These are phyloP conservation scores for Tridacna crocea DNA, from an alignment of 2,888 invertebrate genomes.

Conservation along the genomic window DNA sequence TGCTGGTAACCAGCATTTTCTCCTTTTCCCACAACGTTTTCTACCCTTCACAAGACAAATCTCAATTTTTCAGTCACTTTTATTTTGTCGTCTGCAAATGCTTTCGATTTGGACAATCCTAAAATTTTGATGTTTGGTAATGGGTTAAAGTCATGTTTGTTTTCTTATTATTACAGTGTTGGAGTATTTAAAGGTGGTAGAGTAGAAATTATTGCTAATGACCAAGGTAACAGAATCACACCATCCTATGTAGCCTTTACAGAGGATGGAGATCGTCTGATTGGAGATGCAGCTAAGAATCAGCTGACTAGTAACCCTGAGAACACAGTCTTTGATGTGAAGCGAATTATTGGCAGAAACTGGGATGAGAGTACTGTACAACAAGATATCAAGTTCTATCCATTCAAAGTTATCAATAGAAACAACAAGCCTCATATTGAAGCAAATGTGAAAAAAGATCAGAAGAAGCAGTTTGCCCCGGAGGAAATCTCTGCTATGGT, in stretches of 20 bases:
- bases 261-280: conserved; percentile 96
- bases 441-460: conserved; percentile 82
- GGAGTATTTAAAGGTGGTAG: conserved; percentile 94
- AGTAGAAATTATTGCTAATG: conserved; percentile 99
- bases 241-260: conserved; percentile 99
- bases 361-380: conserved; percentile 97
- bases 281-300: conserved; percentile 99
- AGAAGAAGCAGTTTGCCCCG: conserved; percentile 93
- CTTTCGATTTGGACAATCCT: too few relatives aligned
- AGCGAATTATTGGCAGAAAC: conserved; percentile 98
- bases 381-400: conserved; percentile 98
- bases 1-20: too few relatives aligned
- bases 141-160: too few relatives aligned
- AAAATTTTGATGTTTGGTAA: too few relatives aligned
- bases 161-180: conserved; percentile 80
- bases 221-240: conserved; percentile 99
- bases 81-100: too few relatives aligned
- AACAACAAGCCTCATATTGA: conserved; percentile 97
- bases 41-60: too few relatives aligned
- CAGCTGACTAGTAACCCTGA: conserved; percentile 99
- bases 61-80: too few relatives aligned
- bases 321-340: conserved; percentile 99
- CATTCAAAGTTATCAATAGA: conserved; percentile 95
- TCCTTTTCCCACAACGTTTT: too few relatives aligned
- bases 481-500: conserved; percentile 99